phyloP scores from a whole-genome alignment of 2,113 vertebrate species.

The Nothoprocta pentlandii region DNA sequence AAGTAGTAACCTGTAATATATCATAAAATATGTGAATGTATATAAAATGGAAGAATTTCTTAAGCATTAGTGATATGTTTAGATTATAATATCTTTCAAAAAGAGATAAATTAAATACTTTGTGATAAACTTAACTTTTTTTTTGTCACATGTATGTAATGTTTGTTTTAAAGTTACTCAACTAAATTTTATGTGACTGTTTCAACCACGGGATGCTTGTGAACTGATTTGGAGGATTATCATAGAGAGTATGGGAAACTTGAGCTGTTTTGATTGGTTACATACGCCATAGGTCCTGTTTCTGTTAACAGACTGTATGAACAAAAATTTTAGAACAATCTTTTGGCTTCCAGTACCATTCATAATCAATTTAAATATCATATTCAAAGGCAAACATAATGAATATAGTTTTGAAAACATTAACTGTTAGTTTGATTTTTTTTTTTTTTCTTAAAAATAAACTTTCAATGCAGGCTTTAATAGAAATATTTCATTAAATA shows the following conservation, averaged over 20 bases:
- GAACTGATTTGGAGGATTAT: conserved; percentile 21
- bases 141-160: not conserved
- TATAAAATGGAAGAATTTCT: not conserved
- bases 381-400: not conserved
- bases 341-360: not conserved
- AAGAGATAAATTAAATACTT: not conserved
- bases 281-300: not conserved
- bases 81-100: not conserved
- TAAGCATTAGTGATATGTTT: not conserved
- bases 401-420: not conserved
- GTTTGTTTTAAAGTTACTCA: not conserved
- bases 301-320: not conserved
- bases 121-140: not conserved
- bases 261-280: conserved; percentile 24
- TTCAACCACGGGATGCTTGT: not conserved
- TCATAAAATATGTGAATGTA: not conserved
- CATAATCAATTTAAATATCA: not conserved
- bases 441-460: not conserved
- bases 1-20: not conserved
- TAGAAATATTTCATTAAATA: not conserved
- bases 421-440: not conserved
- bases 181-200: not conserved
- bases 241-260: not conserved
- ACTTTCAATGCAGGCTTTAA: not conserved
- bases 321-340: not conserved